A percentile compares a stretch with the other conserved stretches of the same genome.
Conservation (phyloP, 2,888 invertebrate species). For the Heliconius charithonia region DNA sequence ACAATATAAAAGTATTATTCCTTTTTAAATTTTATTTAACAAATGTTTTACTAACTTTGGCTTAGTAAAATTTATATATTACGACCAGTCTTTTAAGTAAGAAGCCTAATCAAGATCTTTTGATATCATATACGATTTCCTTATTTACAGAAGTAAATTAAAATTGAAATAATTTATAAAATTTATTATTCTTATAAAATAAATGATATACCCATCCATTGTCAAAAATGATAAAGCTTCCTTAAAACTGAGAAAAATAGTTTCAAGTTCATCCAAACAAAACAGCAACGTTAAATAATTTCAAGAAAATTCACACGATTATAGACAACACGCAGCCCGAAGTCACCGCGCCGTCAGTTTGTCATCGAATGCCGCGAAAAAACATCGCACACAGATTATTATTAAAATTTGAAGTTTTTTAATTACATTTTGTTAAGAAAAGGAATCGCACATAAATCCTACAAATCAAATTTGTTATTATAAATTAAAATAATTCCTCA, state of each 20-base stretch:
- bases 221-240: slow-evolving; percentile 26
- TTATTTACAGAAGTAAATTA: slow-evolving; percentile 1
- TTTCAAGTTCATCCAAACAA: slow-evolving; percentile 44
- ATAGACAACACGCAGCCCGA: slow-evolving; percentile 20
- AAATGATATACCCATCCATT: slow-evolving; percentile 29
- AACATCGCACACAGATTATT: slow-evolving; percentile 22
- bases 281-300: slow-evolving; percentile 34
- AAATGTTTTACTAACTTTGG: neutral
- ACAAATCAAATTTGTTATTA: neutral
- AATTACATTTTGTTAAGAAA: neutral
- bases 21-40: neutral
- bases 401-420: neutral
- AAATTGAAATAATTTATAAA: slow-evolving; percentile 4
- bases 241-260: slow-evolving; percentile 39
- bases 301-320: slow-evolving; percentile 35
- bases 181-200: slow-evolving; percentile 11
- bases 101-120: neutral
- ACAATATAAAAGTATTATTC: neutral
- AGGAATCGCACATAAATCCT: neutral
- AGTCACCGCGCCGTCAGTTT: slow-evolving; percentile 24
- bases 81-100: neutral
- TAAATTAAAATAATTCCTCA: neutral
- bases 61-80: neutral
- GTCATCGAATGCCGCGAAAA: slow-evolving; percentile 36
- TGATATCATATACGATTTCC: neutral